Conservation (phyloP, 2,797 vertebrate species). For the Urosaurus nigricauda region DNA sequence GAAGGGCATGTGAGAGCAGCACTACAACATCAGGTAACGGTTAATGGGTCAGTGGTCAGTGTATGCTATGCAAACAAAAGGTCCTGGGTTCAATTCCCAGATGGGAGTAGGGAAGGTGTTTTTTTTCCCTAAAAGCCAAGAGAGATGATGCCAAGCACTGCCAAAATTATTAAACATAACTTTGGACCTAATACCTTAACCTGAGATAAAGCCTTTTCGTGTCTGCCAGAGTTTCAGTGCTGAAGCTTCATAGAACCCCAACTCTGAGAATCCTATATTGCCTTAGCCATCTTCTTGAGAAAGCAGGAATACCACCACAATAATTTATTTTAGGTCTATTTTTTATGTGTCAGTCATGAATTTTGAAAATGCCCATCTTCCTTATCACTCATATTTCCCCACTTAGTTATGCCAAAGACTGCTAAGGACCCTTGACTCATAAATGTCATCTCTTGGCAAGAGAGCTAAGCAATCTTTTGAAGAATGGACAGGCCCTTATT, state of each 20-base stretch:
- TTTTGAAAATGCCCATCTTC: slow-evolving; percentile 3
- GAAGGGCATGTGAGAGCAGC: not conserved
- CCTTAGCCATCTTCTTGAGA: not conserved
- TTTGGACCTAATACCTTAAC: not conserved
- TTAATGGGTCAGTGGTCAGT: not conserved
- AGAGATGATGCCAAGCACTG: not conserved
- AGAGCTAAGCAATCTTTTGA: slow-evolving; percentile 18
- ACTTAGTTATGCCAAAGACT: not conserved
- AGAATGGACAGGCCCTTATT: slow-evolving; percentile 5
- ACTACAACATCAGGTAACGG: not conserved
- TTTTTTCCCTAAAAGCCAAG: not conserved
- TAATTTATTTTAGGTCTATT: not conserved
- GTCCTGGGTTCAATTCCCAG: not conserved
- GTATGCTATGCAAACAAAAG: not conserved
- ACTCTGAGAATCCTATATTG: not conserved
- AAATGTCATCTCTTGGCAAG: not conserved
- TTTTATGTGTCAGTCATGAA: rapidly evolving
- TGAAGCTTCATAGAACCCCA: no score
- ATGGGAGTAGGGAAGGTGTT: not conserved
- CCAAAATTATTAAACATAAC: not conserved
- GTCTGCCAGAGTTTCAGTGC: not conserved
- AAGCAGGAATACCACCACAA: not conserved
- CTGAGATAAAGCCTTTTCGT: not conserved
- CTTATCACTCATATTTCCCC: not conserved
- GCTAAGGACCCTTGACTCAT: not conserved